phyloP scores from a whole-genome alignment of 2,797 vertebrate species.

The Rhodeus uyekii region DNA sequence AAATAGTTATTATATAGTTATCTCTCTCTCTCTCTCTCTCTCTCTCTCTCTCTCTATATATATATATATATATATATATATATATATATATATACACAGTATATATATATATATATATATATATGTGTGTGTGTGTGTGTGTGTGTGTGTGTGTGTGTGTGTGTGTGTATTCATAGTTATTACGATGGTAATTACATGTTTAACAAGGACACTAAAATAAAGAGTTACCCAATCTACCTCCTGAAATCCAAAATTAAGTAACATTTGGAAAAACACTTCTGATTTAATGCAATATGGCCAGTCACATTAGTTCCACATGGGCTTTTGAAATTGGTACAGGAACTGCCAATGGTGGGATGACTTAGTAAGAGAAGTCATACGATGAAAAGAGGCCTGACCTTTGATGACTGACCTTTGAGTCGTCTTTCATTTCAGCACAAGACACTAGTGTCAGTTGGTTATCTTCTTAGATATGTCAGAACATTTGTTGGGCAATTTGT shows the following conservation, averaged over 20 bases:
- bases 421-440: not conserved
- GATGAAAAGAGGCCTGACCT: not conserved
- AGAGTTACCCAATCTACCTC: not conserved
- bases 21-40: no score
- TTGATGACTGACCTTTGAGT: not conserved
- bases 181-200: not conserved
- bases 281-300: not conserved
- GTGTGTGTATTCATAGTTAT: no score
- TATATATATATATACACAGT: no score
- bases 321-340: not conserved
- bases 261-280: not conserved
- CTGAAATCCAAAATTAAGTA: not conserved
- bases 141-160: no score
- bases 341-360: slow-evolving; percentile 6
- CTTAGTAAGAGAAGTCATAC: slow-evolving; percentile 4
- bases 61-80: no score
- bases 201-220: not conserved
- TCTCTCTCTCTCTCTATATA: no score
- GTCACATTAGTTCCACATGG: slow-evolving; percentile 22
- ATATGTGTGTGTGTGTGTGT: no score
- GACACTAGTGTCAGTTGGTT: not conserved
- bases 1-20: no score
- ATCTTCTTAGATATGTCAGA: not conserved
- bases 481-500: not conserved
- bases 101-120: no score